Percentiles rank a stretch among this genome's conserved stretches.
Evolutionary conservation across 2,797 vertebrate genomes (phyloP).

Genomic region (Parambassis ranga): DNA sequence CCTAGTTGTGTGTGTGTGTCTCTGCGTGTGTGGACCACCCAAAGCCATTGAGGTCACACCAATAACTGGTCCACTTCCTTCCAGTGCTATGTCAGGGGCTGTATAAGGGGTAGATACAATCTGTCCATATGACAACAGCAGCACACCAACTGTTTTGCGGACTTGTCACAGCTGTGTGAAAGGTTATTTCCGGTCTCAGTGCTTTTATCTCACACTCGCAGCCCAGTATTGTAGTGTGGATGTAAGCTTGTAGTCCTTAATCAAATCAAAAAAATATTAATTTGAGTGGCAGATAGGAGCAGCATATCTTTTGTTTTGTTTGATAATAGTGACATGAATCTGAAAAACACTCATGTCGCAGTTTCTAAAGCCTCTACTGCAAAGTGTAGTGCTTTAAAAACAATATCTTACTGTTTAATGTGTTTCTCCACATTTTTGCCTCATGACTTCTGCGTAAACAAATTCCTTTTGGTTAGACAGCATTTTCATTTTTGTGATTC

Average conservation of each 20-base stretch:
- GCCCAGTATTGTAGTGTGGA: constrained; percentile 6
- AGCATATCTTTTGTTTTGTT: too few relatives aligned
- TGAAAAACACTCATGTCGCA: too few relatives aligned
- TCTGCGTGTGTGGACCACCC: constrained; percentile 73
- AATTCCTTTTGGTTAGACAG: constrained; percentile 63
- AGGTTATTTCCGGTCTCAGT: constrained; percentile 2
- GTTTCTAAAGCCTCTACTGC: neutral
- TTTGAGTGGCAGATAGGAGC: too few relatives aligned
- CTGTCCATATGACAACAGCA: constrained; percentile 54
- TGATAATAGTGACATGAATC: too few relatives aligned
- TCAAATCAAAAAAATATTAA: too few relatives aligned
- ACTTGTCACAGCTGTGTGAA: constrained; percentile 54
- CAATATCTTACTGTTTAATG: neutral
- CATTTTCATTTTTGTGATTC: constrained; percentile 54
- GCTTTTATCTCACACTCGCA: constrained; percentile 26
- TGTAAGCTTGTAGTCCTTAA: constrained; percentile 21
- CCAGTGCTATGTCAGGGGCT: constrained; percentile 57
- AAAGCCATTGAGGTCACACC: constrained; percentile 68
- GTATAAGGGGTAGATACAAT: constrained; percentile 48
- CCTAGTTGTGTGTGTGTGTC: constrained; percentile 27
- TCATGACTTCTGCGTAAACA: constrained; percentile 43
- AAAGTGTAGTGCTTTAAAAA: constrained; percentile 21
- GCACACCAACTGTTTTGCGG: constrained; percentile 57
- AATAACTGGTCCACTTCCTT: constrained; percentile 77
- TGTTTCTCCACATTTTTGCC: constrained; percentile 7